Percentiles rank a stretch among this genome's conserved stretches.
These are phyloP conservation scores for Metaphire vulgaris DNA, from an alignment of 1,140 invertebrate genomes.

Conservation along the genomic window DNA sequence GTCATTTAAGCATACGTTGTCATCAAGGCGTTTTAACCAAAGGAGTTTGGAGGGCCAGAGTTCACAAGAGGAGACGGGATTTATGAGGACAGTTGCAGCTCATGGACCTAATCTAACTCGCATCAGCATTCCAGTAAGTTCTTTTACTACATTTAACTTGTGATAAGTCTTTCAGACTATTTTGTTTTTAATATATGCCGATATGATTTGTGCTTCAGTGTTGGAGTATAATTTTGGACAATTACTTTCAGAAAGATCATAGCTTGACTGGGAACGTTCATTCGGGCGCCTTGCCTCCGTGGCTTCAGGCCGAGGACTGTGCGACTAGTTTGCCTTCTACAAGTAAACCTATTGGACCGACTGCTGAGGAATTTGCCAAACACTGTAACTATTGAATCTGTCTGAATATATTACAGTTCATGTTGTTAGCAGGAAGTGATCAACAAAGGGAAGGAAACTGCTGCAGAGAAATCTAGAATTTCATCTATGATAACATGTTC, in stretches of 20 bases:
- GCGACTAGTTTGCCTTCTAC: neutral
- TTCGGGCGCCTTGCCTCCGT: slow-evolving; percentile 7
- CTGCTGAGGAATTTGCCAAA: slow-evolving; percentile 7
- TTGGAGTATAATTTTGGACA: neutral
- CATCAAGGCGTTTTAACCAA: neutral
- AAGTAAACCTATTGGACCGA: slow-evolving; percentile 7
- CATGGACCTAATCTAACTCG: slow-evolving; percentile 9
- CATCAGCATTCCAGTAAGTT: slow-evolving; percentile 9
- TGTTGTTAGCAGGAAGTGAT: neutral
- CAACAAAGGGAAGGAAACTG: too few species aligned
- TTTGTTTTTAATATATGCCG: neutral
- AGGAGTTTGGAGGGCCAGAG: neutral
- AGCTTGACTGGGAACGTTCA: slow-evolving; percentile 6
- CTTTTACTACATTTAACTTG: neutral
- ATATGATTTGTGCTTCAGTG: neutral
- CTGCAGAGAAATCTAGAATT: too few species aligned
- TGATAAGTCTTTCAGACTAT: neutral
- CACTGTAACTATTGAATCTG: neutral
- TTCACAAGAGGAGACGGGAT: neutral
- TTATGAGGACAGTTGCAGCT: slow-evolving; percentile 4
- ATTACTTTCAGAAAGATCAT: neutral
- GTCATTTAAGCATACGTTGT: neutral
- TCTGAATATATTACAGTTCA: neutral
- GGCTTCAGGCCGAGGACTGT: neutral
- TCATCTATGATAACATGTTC: too few species aligned